Evolutionary conservation across 1,140 invertebrate genomes (phyloP), one percentile per base, ranked within the genome.

Genomic region (Anastatus disparis): DNA sequence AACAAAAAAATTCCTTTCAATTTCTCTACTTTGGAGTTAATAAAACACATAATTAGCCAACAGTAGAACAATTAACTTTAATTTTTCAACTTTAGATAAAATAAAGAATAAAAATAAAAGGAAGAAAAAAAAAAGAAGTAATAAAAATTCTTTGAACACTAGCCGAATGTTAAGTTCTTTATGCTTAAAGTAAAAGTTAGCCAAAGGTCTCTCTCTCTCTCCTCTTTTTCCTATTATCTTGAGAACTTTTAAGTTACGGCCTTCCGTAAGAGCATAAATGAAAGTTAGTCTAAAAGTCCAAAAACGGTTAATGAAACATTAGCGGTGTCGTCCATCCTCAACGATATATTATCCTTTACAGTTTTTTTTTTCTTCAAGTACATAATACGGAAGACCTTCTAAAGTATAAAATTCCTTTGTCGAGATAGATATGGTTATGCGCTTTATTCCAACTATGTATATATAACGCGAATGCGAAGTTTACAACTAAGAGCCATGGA

Each of bases 231-330:
- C 63, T 40, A 68, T 68, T 68, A 68, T 68, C 55, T 50, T 15
- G 55, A 46, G 55, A 59, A 68, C 10, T 53, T 9, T n/a, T 31
- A 66, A 66, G 48, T 46, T 66, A 66, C 50, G 40, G 12, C 15
- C 26, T 29, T 56, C n/a, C 52, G 53, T 20, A 22, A 13, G 38
- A 9, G 44, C 56, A 59, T 68, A 68, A 50, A 68, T 50, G 55
- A 68, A 69, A 50, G 56, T 53, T 69, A 58, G 52, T 24, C 40
- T n/a, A n/a, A 20, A 56, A 22, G 64, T 67, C 42, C 66, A 40
- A 52, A 61, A 69, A 69, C 56, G 56, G 46, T 70, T 70, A 62
- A 70, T 62, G 67, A 62, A 70, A 70, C 56, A 44, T 70, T 70
- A 70, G 46, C 35, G 66, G 31, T 29, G 44, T 59, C 29, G 29